Evolutionary conservation across 1,140 invertebrate species (phyloP).

Genomic region (Drosophila ironensis): DNA sequence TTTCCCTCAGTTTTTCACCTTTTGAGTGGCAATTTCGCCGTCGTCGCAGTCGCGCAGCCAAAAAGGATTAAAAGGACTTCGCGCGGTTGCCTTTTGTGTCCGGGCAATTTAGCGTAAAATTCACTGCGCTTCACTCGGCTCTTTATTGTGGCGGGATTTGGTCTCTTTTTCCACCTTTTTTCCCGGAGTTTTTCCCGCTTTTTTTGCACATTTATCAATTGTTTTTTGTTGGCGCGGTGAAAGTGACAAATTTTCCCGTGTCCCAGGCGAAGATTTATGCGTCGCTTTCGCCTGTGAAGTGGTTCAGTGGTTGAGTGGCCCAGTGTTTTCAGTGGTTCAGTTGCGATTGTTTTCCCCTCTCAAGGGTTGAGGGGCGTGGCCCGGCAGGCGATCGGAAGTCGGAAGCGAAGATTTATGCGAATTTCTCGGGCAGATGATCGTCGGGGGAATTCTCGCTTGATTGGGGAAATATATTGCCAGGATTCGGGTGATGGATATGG

Average conservation of each 20-base stretch:
- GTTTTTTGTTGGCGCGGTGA: conserved; percentile 44
- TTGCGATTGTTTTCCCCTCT: conserved; percentile 17
- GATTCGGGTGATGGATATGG: not conserved
- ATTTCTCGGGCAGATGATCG: conserved; percentile 1
- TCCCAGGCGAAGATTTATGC: conserved; percentile 66
- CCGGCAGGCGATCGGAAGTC: conserved; percentile 43
- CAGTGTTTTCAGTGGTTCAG: conserved; percentile 9
- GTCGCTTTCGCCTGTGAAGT: conserved; percentile 48
- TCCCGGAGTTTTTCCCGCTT: conserved; percentile 9
- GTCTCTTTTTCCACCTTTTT: conserved; percentile 23
- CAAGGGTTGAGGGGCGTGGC: conserved; percentile 64
- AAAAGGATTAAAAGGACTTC: conserved; percentile 62
- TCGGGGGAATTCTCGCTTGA: conserved; percentile 2
- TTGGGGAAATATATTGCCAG: not conserved
- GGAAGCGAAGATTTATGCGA: conserved; percentile 48
- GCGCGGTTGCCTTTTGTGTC: conserved; percentile 53
- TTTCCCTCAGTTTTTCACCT: conserved; percentile 71
- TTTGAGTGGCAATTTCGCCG: conserved; percentile 64
- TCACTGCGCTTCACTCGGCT: conserved; percentile 17
- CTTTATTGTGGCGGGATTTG: conserved; percentile 33
- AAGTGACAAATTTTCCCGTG: conserved; percentile 66
- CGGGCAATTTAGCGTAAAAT: conserved; percentile 70
- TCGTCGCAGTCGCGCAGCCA: conserved; percentile 12
- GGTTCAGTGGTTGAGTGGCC: conserved; percentile 60
- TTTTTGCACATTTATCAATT: conserved; percentile 64